These are phyloP conservation scores for Trissonchulus latispiculum DNA, from an alignment of 2,888 invertebrate genomes.

Conservation along the genomic window DNA sequence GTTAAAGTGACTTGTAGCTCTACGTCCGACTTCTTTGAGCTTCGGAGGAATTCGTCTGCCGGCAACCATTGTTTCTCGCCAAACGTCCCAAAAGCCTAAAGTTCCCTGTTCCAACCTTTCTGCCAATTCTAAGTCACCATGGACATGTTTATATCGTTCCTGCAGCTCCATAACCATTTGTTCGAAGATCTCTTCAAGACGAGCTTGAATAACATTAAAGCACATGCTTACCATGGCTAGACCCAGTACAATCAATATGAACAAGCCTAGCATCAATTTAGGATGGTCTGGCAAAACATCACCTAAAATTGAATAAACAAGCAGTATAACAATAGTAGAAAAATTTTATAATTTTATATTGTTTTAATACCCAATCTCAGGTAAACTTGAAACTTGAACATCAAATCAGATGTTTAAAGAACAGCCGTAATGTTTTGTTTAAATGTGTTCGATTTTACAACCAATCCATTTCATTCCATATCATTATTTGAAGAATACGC, in stretches of 20 bases:
- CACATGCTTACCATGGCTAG: constrained; percentile 49
- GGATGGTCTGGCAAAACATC: constrained; percentile 48
- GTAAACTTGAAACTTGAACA: too few species aligned
- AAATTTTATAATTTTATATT: too few species aligned
- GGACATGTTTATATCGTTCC: constrained; percentile 5
- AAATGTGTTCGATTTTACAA: too few species aligned
- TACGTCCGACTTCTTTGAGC: not conserved
- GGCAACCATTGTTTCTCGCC: not conserved
- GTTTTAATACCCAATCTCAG: too few species aligned
- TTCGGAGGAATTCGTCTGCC: not conserved
- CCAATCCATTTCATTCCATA: too few species aligned
- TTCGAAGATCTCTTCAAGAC: constrained; percentile 38
- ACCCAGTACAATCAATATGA: constrained; percentile 47
- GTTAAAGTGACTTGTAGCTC: not conserved
- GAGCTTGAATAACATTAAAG: constrained; percentile 45
- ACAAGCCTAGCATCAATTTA: constrained; percentile 47
- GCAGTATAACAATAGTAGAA: too few species aligned
- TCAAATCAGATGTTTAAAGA: too few species aligned
- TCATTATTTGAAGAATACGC: too few species aligned
- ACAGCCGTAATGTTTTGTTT: too few species aligned
- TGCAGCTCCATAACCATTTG: constrained; percentile 38
- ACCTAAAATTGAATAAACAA: too few species aligned
- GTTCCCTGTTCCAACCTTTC: not conserved
- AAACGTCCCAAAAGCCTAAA: not conserved
- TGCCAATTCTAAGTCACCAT: not conserved